Evolutionary conservation across 2,797 vertebrate genomes (phyloP), one percentile per base, ranked within the genome.

Genomic region (Spatula versicolor): DNA sequence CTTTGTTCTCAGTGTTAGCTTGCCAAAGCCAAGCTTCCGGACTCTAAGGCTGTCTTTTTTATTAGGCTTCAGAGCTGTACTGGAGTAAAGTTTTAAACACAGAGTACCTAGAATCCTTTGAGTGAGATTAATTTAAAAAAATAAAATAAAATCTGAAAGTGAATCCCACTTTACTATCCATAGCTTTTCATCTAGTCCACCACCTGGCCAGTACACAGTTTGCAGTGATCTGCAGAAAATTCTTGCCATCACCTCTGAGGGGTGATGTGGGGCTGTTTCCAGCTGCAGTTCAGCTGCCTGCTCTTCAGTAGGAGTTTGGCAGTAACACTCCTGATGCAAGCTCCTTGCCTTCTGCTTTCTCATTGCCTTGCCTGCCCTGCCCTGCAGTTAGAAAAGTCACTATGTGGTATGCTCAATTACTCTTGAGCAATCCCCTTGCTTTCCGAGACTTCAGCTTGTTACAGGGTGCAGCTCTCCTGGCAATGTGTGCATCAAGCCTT

Each of bases 201-300:
- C 26, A 14, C 5, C 18, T 46, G 7, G 31, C 33, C 15, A 17
- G 68, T 9, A 28, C 39, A 6, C 5, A 2, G 46, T 46, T 7
- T 6, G 83, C 46, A 30, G 20, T 26, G 62, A 30, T 58, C 22
- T 2, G 5, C 33, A 41, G n/a, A 6, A 1, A 3, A 46, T 67
- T 71, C 59, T 52, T 50, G 21, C 56, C 1, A 0, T 39, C 0
- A 0, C 67, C 71, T 76, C 50, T 20, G 46, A 46, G 85, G 50
- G 85, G 79, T 76, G 28, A 0, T 2, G 2, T 11, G 28, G 48
- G 31, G 59, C 78, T 72, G n/a, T 52, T 45, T n/a, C 31, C 13
- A 1, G 39, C 33, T 69, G 3, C 50, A 0, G 25, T 39, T 18
- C 59, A 54, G 63, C 55, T 43, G n/a, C 50, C 35, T 0, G 0